A percentile compares a stretch with the other conserved stretches of the same genome.
Conservation (phyloP, 30 jellyfish, hydroid and myxozoan species). For the Cassiopea andromeda region DNA sequence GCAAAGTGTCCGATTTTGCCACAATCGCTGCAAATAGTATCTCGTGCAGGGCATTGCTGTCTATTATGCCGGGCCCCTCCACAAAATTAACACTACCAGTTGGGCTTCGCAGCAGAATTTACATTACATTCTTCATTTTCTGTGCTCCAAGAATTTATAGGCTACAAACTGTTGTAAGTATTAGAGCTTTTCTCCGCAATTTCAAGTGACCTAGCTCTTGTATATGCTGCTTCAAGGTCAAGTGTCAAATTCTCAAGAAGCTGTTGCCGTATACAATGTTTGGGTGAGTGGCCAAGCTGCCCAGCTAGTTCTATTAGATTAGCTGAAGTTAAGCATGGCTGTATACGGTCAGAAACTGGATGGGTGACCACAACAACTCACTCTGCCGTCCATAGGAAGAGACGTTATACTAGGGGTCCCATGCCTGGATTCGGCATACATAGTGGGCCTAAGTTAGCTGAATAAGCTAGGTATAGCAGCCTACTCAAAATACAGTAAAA, state of each 20-base stretch:
- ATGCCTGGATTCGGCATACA: no score
- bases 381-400: no score
- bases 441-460: no score
- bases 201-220: constrained; percentile 25
- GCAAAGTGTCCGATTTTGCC: constrained; percentile 16
- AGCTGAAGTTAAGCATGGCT: no score
- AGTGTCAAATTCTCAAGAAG: constrained; percentile 32
- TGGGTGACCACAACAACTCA: no score
- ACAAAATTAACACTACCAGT: background rate
- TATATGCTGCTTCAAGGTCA: constrained; percentile 28
- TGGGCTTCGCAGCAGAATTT: constrained; percentile 1
- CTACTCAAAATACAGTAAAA: no score
- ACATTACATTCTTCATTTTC: background rate
- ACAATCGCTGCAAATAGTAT: constrained; percentile 5
- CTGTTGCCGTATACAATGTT: constrained; percentile 37
- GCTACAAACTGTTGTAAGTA: background rate
- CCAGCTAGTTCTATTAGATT: no score
- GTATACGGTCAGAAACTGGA: no score
- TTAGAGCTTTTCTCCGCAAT: constrained; percentile 17
- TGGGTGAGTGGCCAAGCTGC: no score
- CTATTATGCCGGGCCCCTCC: constrained; percentile 24
- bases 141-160: background rate
- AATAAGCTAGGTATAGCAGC: no score
- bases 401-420: no score
- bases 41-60: constrained; percentile 7